phyloP scores from a whole-genome alignment of 1,140 invertebrate species.

The Coelopa frigida region DNA sequence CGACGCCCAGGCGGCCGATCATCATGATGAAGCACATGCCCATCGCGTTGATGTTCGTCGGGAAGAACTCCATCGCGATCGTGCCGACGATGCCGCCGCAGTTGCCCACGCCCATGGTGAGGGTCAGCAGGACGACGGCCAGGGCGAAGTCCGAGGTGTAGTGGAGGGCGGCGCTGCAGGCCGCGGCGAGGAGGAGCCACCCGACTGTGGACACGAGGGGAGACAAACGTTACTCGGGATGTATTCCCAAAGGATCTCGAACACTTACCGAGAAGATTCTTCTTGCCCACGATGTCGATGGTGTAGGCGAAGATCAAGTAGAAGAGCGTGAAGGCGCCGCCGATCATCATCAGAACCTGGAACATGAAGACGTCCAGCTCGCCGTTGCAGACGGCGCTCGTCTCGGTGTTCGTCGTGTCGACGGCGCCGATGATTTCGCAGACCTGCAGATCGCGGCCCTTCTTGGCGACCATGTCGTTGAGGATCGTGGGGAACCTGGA shows the following conservation, averaged over 20 bases:
- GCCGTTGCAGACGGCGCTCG: slow-evolving; percentile 11
- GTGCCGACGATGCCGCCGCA: slow-evolving; percentile 42
- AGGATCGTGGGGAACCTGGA: slow-evolving; percentile 36
- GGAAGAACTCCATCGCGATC: slow-evolving; percentile 44
- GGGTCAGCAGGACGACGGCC: slow-evolving; percentile 26
- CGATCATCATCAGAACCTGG: slow-evolving; percentile 32
- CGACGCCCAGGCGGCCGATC: slow-evolving; percentile 44
- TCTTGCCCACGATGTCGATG: slow-evolving; percentile 32
- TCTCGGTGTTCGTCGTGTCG: background rate
- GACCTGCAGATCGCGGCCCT: slow-evolving; percentile 7
- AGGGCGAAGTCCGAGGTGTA: slow-evolving; percentile 24
- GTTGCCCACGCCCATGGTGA: slow-evolving; percentile 37
- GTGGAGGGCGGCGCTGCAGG: slow-evolving; percentile 21
- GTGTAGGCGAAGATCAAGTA: slow-evolving; percentile 37
- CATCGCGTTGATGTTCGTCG: slow-evolving; percentile 46
- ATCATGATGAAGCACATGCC: slow-evolving; percentile 47
- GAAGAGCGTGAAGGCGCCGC: slow-evolving; percentile 25
- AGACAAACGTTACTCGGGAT: background rate
- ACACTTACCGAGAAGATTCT: slow-evolving; percentile 33
- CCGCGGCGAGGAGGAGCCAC: slow-evolving; percentile 25
- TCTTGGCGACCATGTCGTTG: slow-evolving; percentile 21
- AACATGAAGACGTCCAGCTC: slow-evolving; percentile 18
- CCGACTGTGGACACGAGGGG: slow-evolving; percentile 15
- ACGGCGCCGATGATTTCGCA: slow-evolving; percentile 21
- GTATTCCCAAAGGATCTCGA: background rate